Conservation (phyloP, 2,113 vertebrate genomes). For the Probosciger aterrimus region DNA sequence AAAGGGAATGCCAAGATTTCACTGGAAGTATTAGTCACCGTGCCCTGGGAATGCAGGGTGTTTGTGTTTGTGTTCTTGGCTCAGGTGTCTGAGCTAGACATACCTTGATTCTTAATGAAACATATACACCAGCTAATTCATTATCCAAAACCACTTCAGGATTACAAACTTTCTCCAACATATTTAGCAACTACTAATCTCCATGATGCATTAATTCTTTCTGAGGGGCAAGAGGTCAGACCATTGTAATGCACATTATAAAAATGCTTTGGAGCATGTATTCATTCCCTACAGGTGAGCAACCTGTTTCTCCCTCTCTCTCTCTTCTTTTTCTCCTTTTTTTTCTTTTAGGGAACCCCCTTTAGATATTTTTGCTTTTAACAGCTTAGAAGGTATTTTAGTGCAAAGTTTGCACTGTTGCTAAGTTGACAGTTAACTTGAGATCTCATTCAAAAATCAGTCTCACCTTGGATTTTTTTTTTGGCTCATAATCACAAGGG, state of each 20-base stretch:
- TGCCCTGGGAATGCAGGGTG: constrained; percentile 57
- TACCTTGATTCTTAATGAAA: constrained; percentile 71
- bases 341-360: background rate
- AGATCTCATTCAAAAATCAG: background rate
- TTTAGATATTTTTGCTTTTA: background rate
- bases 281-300: background rate
- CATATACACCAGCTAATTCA: background rate
- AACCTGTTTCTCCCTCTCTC: background rate
- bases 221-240: background rate
- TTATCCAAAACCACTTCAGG: background rate
- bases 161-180: background rate
- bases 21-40: constrained; percentile 70
- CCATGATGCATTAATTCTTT: background rate
- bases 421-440: background rate
- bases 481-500: background rate
- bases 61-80: constrained; percentile 54
- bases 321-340: background rate
- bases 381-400: background rate
- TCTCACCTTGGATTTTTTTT: background rate
- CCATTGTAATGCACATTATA: background rate
- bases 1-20: constrained; percentile 75
- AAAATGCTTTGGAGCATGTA: background rate
- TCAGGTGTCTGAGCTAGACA: constrained; percentile 50
- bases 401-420: background rate
- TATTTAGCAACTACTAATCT: background rate